Evolutionary conservation across 64 coral and sea anemone species (phyloP), one percentile per base, ranked within the genome.

Genomic region (Pocillopora verrucosa): DNA sequence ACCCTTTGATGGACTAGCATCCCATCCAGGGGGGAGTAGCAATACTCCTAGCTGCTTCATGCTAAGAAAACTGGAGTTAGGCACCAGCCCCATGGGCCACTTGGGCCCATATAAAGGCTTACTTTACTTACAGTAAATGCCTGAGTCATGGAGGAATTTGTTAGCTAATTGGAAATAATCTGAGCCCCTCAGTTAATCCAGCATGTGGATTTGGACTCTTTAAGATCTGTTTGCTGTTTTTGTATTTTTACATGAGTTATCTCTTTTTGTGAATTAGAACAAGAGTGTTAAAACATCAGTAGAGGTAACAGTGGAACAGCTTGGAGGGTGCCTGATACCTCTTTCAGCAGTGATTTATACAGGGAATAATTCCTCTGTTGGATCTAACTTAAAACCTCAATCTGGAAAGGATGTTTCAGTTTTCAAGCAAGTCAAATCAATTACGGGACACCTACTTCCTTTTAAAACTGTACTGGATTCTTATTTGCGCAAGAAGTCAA

Each of bases 251-350:
- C 9, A 80, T 16, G 12, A 63, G 12, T 63, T 15, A 58, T 56
- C 61, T 74, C 68, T 11, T 56, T 60, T 78, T 20, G 51, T 56
- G 70, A 62, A 35, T 14, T 89, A 95, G 93, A 90, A 95, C 1
- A 77, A 77, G 17, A 77, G n/a, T 34, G 64, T 73, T 20, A 87
- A 67, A 24, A 41, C 72, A 84, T 67, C 91, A 5, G 19, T 95
- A 62, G 73, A 81, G 58, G 76, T 77, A 19, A 76, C 84, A 30
- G 11, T 76, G 61, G 78, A 91, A 76, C 86, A 86, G n/a, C 60
- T 95, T 84, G 72, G 78, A 3, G 93, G 93, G 74, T 76, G 85
- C 74, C 11, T 95, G 20, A 92, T 95, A 38, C 89, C 93, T 25
- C 59, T 95, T 26, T 93, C 92, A 65, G 38, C 92, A 36, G 57